These are phyloP conservation scores for Uria lomvia DNA, from an alignment of 2,113 vertebrate genomes.

Conservation along the genomic window DNA sequence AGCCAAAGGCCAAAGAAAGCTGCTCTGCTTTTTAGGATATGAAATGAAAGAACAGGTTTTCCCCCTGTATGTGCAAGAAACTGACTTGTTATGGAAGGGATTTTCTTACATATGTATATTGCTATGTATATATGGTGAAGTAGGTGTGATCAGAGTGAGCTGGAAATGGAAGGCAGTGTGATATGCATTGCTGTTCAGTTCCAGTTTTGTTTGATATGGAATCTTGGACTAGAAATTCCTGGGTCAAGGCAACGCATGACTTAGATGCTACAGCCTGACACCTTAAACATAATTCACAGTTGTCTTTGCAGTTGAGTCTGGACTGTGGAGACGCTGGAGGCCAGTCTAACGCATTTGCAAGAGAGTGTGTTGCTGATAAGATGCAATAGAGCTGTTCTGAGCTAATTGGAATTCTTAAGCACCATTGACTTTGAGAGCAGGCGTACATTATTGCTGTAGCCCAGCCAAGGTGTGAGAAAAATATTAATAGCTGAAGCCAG, in stretches of 20 bases:
- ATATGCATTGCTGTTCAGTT: background rate
- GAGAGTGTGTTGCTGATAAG: background rate
- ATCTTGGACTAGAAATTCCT: background rate
- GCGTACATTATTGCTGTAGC: background rate
- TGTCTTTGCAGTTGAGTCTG: background rate
- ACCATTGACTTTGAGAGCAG: background rate
- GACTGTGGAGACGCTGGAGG: background rate
- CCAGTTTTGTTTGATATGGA: background rate
- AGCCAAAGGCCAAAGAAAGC: background rate
- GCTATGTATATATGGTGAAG: background rate
- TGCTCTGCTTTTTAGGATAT: background rate
- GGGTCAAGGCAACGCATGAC: accelerated
- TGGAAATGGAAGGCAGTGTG: background rate
- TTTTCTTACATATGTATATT: background rate
- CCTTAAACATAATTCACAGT: background rate
- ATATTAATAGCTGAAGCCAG: background rate
- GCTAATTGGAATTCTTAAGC: background rate
- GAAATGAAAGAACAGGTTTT: background rate
- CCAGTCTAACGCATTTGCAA: background rate
- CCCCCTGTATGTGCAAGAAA: background rate
- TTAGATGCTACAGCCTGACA: background rate
- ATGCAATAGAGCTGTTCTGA: background rate
- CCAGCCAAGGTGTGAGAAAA: background rate
- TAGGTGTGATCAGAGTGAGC: background rate
- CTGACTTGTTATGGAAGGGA: background rate